A percentile compares a stretch with the other conserved stretches of the same genome.
phyloP scores from a whole-genome alignment of 2,113 vertebrate genomes.

The Apteryx owenii region DNA sequence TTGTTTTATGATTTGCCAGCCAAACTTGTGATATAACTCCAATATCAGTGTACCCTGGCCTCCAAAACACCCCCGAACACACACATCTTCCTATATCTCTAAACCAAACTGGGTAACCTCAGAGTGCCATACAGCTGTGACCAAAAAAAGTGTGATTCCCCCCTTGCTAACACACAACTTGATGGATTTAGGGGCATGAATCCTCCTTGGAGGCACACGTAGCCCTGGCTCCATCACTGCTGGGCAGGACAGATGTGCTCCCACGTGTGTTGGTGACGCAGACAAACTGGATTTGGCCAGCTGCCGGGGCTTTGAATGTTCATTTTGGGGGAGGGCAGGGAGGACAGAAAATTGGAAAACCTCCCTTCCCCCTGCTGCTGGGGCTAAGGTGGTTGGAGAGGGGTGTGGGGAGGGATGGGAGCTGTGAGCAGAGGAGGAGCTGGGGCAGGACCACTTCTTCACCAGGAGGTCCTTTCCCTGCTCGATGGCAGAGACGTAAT shows the following conservation, averaged over 20 bases:
- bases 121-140: fast-evolving
- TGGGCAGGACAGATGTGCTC: conserved; percentile 64
- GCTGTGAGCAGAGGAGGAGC: background rate
- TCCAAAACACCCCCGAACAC: background rate
- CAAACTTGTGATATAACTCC: background rate
- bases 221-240: conserved; percentile 21
- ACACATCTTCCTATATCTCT: background rate
- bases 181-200: conserved; percentile 32
- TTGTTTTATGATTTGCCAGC: background rate
- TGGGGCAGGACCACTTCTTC: background rate
- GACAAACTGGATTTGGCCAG: conserved; percentile 60
- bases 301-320: conserved; percentile 56
- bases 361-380: background rate
- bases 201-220: background rate
- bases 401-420: background rate
- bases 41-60: background rate
- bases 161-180: background rate
- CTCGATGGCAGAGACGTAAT: background rate
- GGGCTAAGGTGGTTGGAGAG: background rate
- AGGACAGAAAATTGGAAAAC: background rate
- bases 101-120: background rate
- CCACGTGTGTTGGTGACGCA: conserved; percentile 45
- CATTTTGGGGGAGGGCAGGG: conserved; percentile 6
- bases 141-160: background rate
- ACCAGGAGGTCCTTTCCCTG: background rate